Evolutionary conservation across 2,888 invertebrate species (phyloP), one percentile per base, ranked within the genome.

Genomic region (Harmothoe impar): DNA sequence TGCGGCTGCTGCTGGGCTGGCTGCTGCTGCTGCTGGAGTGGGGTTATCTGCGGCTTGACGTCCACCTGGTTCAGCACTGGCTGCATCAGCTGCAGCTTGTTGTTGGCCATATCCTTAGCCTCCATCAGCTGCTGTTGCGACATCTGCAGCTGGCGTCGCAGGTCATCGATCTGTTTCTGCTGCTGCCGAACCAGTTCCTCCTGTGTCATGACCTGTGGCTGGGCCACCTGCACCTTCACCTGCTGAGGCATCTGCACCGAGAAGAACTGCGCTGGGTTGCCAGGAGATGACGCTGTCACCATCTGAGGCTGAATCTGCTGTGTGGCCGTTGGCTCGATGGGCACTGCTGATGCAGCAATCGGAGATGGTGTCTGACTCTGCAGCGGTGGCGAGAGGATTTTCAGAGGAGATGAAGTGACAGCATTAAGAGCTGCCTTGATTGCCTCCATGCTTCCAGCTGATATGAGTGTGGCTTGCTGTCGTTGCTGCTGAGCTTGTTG

Each of bases 101-200:
- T 86, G 33, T 56, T 86, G 15, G 86, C 86, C 25, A 56, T 54
- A 7, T 89, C 51, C 89, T 90, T 77, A 1, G 91, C 91, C 29
- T 90, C 89, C n/a, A 29, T 20, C 52, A 92, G 89, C 72, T 92
- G 68, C 35, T 72, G 29, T 86, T 91, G 92, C 17, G 91, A 91
- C 86, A 85, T 51, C 31, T 54, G 68, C 43, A 92, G 89, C 88
- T 92, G 90, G 33, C 86, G 51, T 20, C 72, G 98, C 84, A 98
- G 96, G 94, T 98, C 98, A 94, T 98, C 98, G 93, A 99, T 99
- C 95, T 98, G 97, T 90, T 98, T 97, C 94, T 97, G 97, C 95
- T 98, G 98, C 94, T 98, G 98, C 86, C 93, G 92, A n/a, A 95
- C 93, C 90, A 95, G 92, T 35, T 95, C 94, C 90, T 91, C 90